Evolutionary conservation across 2,888 invertebrate species (phyloP), one percentile per base, ranked within the genome.

Genomic region (Amaurobius ferox): DNA sequence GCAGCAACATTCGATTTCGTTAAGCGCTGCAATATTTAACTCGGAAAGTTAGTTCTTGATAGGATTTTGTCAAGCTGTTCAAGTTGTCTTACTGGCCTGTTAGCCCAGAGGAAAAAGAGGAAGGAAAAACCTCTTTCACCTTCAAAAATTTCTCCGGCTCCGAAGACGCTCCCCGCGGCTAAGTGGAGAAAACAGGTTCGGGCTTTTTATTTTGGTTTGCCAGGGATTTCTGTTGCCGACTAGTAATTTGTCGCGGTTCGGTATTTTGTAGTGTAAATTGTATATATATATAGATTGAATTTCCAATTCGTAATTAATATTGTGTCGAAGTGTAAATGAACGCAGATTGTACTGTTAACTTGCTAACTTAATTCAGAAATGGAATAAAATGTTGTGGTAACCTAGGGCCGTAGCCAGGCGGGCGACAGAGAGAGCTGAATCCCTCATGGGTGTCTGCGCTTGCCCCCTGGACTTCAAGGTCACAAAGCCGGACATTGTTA

Each of bases 51-150:
- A 35, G 11, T 35, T 35, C 9, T 44, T 44, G 44, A 44, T 44
- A 35, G 23, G 23, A 72, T 68, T 66, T 40, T 74, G 16, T 70
- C 73, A 28, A 81, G 3, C 64, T 83, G 66, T 77, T 74, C 48
- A 3, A 72, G 66, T 72, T 72, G 83, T 85, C 83, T 77, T 85
- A 85, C 83, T 85, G 77, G 83, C 83, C 83, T 68, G 71, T 72
- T 85, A 85, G 83, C 83, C 83, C 66, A 85, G 83, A 40, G 61
- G 30, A 28, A 61, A 44, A 55, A 55, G 28, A 40, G 44, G 39
- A 28, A 70, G 16, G 16, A 55, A 44, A 71, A 62, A 76, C 44
- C 39, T 62, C 40, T 70, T 81, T 81, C 81, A 85, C 83, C 83
- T 85, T 85, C 83, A 72, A 70, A 83, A 66, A 67, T 83, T 78